These are phyloP conservation scores for Rostratula benghalensis DNA, from an alignment of 2,113 vertebrate genomes.

Conservation along the genomic window DNA sequence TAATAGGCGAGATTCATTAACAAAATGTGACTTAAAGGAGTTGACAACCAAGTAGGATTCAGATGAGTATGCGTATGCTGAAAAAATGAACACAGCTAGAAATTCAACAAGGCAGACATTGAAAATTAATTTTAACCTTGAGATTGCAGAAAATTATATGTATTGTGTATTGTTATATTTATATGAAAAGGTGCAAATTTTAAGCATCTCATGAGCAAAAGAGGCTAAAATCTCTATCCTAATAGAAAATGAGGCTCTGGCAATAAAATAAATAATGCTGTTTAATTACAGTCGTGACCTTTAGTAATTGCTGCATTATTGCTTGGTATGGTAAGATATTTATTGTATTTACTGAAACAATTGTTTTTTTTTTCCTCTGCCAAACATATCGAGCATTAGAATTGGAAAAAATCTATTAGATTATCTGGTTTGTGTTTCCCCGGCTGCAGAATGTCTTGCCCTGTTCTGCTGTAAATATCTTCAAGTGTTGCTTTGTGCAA, in stretches of 20 bases:
- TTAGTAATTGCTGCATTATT: slow-evolving; percentile 7
- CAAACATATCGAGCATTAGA: neutral
- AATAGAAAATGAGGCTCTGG: neutral
- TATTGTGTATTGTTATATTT: neutral
- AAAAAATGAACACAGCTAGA: neutral
- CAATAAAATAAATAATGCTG: slow-evolving; percentile 46
- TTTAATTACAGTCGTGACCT: slow-evolving; percentile 57
- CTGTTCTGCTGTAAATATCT: neutral
- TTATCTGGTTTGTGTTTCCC: neutral
- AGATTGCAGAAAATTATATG: neutral
- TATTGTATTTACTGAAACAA: slow-evolving; percentile 24
- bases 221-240: neutral
- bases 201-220: neutral
- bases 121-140: slow-evolving; percentile 12
- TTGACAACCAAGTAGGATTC: neutral
- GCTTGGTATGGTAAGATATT: neutral
- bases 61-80: neutral
- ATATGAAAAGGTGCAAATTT: neutral
- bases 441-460: neutral
- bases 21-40: neutral
- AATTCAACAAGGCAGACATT: neutral
- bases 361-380: neutral
- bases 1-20: neutral
- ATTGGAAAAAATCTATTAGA: slow-evolving; percentile 9
- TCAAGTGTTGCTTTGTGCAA: neutral